Percentiles rank a stretch among this genome's conserved stretches.
phyloP scores from a whole-genome alignment of 2,113 vertebrate genomes.

The Numenius arquata region DNA sequence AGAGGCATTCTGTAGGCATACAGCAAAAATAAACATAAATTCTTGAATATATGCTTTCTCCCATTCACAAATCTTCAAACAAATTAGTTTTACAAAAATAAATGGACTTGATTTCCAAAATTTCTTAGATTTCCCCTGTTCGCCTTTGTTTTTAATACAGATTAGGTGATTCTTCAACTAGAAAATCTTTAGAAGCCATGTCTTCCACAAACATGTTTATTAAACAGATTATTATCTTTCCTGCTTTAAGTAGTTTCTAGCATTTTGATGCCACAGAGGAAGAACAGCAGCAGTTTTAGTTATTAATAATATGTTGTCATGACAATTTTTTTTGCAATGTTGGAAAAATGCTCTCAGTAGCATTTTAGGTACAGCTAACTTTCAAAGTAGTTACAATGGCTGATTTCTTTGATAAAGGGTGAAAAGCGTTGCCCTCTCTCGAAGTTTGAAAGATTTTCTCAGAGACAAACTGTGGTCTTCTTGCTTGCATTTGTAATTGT shows the following conservation, averaged over 20 bases:
- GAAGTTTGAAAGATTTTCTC: background rate
- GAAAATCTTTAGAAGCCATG: background rate
- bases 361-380: slow-evolving; percentile 6
- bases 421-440: background rate
- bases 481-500: background rate
- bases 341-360: slow-evolving; percentile 30
- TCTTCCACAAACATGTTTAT: slow-evolving; percentile 38
- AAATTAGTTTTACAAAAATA: background rate
- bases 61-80: background rate
- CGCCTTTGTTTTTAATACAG: background rate
- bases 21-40: background rate
- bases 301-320: slow-evolving; percentile 71
- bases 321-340: slow-evolving; percentile 50
- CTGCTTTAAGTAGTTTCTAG: slow-evolving; percentile 39
- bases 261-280: slow-evolving; percentile 44
- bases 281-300: slow-evolving; percentile 49
- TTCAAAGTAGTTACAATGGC: background rate
- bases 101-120: background rate
- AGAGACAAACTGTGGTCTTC: background rate
- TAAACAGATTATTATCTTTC: slow-evolving; percentile 42
- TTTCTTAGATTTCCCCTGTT: background rate
- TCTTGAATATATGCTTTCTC: background rate
- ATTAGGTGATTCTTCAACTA: background rate
- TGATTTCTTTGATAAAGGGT: background rate
- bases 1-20: background rate